Base-by-base conservation (phyloP, 2,888 invertebrate species). In the Parelbella ahira region DNA sequence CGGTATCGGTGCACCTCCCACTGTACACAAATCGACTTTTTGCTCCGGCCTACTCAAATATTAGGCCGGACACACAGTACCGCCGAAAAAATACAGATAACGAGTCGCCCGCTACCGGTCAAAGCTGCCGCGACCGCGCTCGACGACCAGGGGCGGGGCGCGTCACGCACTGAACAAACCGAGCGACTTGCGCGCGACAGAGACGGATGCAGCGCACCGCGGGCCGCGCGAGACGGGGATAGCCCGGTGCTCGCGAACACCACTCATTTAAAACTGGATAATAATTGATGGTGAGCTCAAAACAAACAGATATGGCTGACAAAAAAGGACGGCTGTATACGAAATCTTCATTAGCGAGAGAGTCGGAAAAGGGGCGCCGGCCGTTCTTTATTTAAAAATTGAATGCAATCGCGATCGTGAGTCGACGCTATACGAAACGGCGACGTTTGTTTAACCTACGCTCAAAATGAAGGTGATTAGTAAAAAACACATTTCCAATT, bases 101-200 rank as follows among this genome's bases (percentile, higher is more conserved):
- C 82, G 76, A 84, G 69, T 73, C 61, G 61, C 60, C 57, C 65
- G 83, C 84, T 86, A 86, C 87, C 80, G 87, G 81, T 75, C 84
- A 83, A 84, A 86, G 81, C 64, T 60, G 58, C 67, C 67, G 63
- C 39, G 25, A 62, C 75, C 70, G 59, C 53, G 54, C 54, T 53
- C 52, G 53, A 61, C 51, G 49, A 57, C 56, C 42, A 58, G 56
- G 79, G 86, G 86, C 86, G 86, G 67, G 80, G 78, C 84, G 61
- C 80, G 82, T 86, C 84, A 84, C 84, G 84, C 83, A 74, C 80
- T 72, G 86, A 86, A 86, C 86, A 87, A 84, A 86, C 83, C 48
- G 48, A 54, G 61, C 63, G 71, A 70, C 73, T 73, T 61, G 64
- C 63, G 70, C 32, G 60, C 55, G 69, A 82, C 59, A 64, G 67